Percentiles rank a stretch among this genome's conserved stretches.
phyloP scores from a whole-genome alignment of 2,888 invertebrate genomes.

The Acanthosepion esculentum region DNA sequence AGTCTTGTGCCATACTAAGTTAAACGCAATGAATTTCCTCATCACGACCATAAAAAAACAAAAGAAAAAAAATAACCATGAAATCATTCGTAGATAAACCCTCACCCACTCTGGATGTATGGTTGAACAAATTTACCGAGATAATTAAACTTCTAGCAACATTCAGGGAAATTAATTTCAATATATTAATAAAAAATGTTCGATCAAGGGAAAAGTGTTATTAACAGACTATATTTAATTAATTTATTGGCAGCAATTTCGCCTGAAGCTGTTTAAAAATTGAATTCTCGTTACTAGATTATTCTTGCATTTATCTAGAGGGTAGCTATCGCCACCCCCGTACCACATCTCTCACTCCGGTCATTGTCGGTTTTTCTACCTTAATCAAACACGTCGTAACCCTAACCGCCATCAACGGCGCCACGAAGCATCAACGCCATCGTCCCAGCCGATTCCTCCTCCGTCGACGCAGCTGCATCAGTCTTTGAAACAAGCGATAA shows the following conservation, averaged over 20 bases:
- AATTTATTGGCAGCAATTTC: neutral
- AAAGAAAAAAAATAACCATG: neutral
- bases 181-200: conserved; percentile 20
- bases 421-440: neutral
- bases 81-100: neutral
- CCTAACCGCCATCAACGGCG: neutral
- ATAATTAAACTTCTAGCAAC: neutral
- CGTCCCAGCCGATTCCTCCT: neutral
- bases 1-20: neutral
- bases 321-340: neutral
- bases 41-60: neutral
- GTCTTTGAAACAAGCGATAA: neutral
- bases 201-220: neutral
- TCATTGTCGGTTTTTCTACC: neutral
- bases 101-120: neutral
- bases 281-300: neutral
- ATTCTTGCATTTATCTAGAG: neutral
- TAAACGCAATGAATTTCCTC: neutral
- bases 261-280: neutral
- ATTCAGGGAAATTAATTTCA: neutral
- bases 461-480: neutral
- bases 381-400: neutral
- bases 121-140: neutral
- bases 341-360: neutral
- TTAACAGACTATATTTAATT: neutral